A percentile compares a stretch with the other conserved stretches of the same genome.
Conservation (phyloP, 1,140 invertebrate species). For the Drosophila parabipectinata region DNA sequence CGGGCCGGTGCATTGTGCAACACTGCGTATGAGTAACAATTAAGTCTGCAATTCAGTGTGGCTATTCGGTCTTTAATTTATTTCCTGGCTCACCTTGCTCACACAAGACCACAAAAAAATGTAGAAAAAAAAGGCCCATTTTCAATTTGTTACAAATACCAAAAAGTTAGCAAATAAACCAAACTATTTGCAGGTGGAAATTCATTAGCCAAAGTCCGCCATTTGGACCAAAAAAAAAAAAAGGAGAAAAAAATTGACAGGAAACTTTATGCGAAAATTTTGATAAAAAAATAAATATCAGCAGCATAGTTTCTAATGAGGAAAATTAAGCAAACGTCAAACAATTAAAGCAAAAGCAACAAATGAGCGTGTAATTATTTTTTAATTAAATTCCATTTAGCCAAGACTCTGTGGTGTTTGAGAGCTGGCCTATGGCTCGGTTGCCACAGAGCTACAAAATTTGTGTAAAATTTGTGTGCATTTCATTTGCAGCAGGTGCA, state of each 20-base stretch:
- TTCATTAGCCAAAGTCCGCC: conserved; percentile 17
- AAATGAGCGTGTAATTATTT: conserved; percentile 80
- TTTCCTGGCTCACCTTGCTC: conserved; percentile 49
- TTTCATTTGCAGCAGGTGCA: conserved; percentile 58
- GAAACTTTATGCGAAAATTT: conserved; percentile 15
- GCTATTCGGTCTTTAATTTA: conserved; percentile 50
- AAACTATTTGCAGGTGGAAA: conserved; percentile 20
- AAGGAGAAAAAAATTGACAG: too few relatives aligned
- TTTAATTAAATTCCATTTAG: conserved; percentile 81
- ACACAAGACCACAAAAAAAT: conserved; percentile 5
- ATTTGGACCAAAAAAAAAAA: too few relatives aligned
- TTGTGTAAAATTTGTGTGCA: too few relatives aligned
- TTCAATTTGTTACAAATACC: conserved; percentile 59
- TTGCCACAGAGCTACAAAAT: conserved; percentile 25
- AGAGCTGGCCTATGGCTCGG: conserved; percentile 54
- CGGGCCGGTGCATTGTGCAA: conserved; percentile 36
- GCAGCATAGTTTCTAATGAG: conserved; percentile 73
- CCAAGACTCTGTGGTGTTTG: conserved; percentile 41
- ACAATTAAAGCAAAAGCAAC: conserved; percentile 77
- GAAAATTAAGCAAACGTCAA: conserved; percentile 77
- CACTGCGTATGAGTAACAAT: conserved; percentile 68
- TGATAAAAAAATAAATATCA: conserved; percentile 8
- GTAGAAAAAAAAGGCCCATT: conserved; percentile 35
- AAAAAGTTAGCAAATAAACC: conserved; percentile 17
- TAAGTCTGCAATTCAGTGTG: conserved; percentile 40